Percentiles rank a stretch among this genome's conserved stretches.
Evolutionary conservation across 2,888 invertebrate genomes (phyloP).

Genomic region (Rhagophthalmus giganteus): DNA sequence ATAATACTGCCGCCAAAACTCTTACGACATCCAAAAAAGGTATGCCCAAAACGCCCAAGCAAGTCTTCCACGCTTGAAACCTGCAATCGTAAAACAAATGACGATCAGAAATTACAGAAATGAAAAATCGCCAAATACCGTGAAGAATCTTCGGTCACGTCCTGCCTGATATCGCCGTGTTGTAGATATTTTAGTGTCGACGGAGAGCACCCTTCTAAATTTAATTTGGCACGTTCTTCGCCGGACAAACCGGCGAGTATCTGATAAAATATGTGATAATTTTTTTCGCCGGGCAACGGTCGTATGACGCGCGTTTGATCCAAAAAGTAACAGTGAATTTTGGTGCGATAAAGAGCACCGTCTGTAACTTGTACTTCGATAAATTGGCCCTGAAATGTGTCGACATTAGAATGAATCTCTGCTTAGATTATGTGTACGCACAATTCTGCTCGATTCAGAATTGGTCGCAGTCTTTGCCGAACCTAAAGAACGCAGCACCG

Average conservation of each 20-base stretch:
- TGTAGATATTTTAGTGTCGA: conserved; percentile 82
- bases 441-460: conserved; percentile 91
- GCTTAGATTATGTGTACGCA: too few species aligned
- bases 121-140: conserved; percentile 41
- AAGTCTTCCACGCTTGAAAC: conserved; percentile 92
- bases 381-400: conserved; percentile 79
- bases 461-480: conserved; percentile 89
- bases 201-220: conserved; percentile 82
- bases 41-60: conserved; percentile 86
- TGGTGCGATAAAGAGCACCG: conserved; percentile 90
- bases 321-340: conserved; percentile 94
- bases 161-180: conserved; percentile 71
- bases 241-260: conserved; percentile 85
- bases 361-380: conserved; percentile 96
- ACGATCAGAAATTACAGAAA: conserved; percentile 2
- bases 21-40: conserved; percentile 92
- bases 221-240: conserved; percentile 84
- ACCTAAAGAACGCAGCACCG: conserved; percentile 87
- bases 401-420: too few species aligned
- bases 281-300: conserved; percentile 84
- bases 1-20: conserved; percentile 85
- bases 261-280: conserved; percentile 97
- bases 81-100: conserved; percentile 50
- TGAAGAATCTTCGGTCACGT: conserved; percentile 71
- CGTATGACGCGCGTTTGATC: conserved; percentile 91